A percentile compares a stretch with the other conserved stretches of the same genome.
phyloP scores from a whole-genome alignment of 1,140 invertebrate species.

The Drosophila sucinea region DNA sequence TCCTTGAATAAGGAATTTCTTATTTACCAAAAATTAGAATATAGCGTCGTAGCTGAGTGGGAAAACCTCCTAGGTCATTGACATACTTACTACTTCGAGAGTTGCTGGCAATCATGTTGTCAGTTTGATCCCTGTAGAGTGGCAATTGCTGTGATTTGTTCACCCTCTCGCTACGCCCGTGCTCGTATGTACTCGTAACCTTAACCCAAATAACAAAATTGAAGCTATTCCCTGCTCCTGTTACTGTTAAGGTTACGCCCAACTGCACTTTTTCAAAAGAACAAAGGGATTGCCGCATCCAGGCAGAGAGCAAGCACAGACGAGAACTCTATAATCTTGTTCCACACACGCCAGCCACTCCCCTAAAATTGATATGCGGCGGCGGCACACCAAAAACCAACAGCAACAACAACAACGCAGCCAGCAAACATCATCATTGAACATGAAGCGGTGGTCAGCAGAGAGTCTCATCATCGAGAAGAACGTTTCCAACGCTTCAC shows the following conservation, averaged over 20 bases:
- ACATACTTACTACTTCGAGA: too few species aligned
- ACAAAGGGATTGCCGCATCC: slow-evolving; percentile 69
- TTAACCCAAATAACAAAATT: slow-evolving; percentile 6
- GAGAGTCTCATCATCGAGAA: slow-evolving; percentile 60
- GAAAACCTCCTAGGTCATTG: too few species aligned
- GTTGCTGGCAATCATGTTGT: too few species aligned
- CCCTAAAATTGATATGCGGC: slow-evolving; percentile 77
- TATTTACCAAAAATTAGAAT: too few species aligned
- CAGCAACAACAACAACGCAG: slow-evolving; percentile 68
- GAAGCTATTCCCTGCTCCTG: slow-evolving; percentile 46
- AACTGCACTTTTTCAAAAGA: slow-evolving; percentile 54
- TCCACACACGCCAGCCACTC: slow-evolving; percentile 72
- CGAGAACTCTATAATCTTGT: slow-evolving; percentile 74
- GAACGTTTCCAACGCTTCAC: slow-evolving; percentile 33
- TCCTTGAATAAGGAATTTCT: too few species aligned
- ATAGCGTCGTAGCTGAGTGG: too few species aligned
- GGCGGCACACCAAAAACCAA: slow-evolving; percentile 34
- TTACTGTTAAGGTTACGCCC: slow-evolving; percentile 65
- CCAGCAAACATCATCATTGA: slow-evolving; percentile 74
- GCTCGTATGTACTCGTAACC: neutral
- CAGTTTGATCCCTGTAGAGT: too few species aligned
- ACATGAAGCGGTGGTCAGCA: slow-evolving; percentile 52
- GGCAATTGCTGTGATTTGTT: neutral
- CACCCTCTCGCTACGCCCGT: slow-evolving; percentile 29
- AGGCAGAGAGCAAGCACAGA: slow-evolving; percentile 13